Conservation (phyloP, 2,888 invertebrate species). For the Argyresthia goedartella region DNA sequence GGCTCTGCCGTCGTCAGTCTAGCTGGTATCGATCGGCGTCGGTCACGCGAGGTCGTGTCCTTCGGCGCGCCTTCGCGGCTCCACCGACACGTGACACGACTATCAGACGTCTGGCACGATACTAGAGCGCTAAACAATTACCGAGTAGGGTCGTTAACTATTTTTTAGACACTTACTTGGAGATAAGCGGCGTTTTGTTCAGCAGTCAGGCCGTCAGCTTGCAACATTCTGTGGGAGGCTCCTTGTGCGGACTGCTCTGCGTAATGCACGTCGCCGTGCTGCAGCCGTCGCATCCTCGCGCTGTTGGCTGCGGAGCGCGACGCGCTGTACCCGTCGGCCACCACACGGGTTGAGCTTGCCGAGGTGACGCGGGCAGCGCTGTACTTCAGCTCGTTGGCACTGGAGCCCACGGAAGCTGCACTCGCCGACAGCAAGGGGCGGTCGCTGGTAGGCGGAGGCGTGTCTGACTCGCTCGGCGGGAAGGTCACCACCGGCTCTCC, state of each 20-base stretch:
- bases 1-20: constrained; percentile 21
- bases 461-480: constrained; percentile 77
- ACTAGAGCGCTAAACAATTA: neutral
- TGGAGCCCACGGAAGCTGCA: constrained; percentile 45
- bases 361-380: constrained; percentile 88
- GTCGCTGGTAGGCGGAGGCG: constrained; percentile 72
- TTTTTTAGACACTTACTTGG: constrained; percentile 46
- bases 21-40: constrained; percentile 52
- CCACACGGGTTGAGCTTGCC: constrained; percentile 79
- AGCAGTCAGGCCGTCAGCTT: constrained; percentile 87
- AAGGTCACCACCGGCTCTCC: constrained; percentile 81
- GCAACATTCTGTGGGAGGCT: constrained; percentile 82
- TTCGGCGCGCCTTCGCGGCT: constrained; percentile 64
- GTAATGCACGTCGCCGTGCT: constrained; percentile 86
- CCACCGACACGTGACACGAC: constrained; percentile 15
- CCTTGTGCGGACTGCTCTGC: constrained; percentile 84
- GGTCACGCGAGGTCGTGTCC: constrained; percentile 65
- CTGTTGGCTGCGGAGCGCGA: constrained; percentile 67
- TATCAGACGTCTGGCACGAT: constrained; percentile 6
- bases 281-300: constrained; percentile 70
- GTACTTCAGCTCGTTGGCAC: constrained; percentile 82
- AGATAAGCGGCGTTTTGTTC: constrained; percentile 87
- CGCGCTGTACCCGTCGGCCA: constrained; percentile 86
- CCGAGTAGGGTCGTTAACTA: neutral
- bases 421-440: constrained; percentile 58